Evolutionary conservation across 2,797 vertebrate species (phyloP), one percentile per base, ranked within the genome.

Genomic region (Morus bassanus): DNA sequence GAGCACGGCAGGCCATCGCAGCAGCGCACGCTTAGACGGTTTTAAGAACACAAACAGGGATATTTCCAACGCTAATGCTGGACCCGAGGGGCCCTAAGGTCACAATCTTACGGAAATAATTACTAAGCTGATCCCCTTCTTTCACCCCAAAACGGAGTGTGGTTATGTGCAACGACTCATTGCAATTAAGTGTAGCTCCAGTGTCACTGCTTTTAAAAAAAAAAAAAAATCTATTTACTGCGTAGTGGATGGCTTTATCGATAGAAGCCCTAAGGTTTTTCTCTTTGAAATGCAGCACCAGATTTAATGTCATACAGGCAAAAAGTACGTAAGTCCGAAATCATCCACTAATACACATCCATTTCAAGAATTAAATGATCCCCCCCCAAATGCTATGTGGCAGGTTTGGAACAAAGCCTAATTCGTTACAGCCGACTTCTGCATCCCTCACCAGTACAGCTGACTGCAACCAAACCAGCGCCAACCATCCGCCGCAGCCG

Each of bases 11-110:
- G 92, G 83, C 27, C 65, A 46, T 7, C 30, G 16, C 77, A 43
- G 72, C 45, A 0, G 85, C 8, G 6, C 91, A 78, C 7, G 33
- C 93, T 68, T 25, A 8, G 74, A 9, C 0, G 0, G 53, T 33
- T 70, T 39, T n/a, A 56, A 59, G 70, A 90, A 90, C 93, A 94
- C 93, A 83, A 88, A 84, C 46, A 48, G 72, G 73, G 96, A 75
- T 87, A 69, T 81, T 88, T 84, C 92, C 82, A 83, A 60, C 28
- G 92, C 78, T 81, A 92, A 94, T 43, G 75, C 86, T 45, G 86
- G 37, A 59, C 68, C 63, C 86, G 10, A 77, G n/a, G 75, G 90
- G 75, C 91, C 80, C 82, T 11, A 15, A 88, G 84, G 94, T 85
- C 90, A 83, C 84, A 31, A 30, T 21, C 57, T 24, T 18, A 57